A percentile compares a stretch with the other conserved stretches of the same genome.
Evolutionary conservation across 1,140 invertebrate genomes (phyloP).

Genomic region (Drosophila fuyamai): DNA sequence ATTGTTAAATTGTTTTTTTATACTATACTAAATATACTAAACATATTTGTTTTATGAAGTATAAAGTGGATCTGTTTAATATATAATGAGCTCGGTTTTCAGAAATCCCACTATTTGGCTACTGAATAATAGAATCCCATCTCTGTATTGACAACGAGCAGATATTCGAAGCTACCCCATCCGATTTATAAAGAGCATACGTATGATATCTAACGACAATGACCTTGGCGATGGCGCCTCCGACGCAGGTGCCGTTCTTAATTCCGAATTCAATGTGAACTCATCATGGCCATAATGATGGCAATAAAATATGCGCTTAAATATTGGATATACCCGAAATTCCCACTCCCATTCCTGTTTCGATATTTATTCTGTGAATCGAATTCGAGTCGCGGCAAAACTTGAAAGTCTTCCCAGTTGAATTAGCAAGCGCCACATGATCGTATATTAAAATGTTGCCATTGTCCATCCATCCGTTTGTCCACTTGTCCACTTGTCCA

Average conservation of each 20-base stretch:
- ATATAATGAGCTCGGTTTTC: too few species aligned
- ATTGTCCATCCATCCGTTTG: slow-evolving; percentile 19
- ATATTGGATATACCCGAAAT: slow-evolving; percentile 50
- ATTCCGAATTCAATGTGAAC: slow-evolving; percentile 50
- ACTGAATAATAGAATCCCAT: too few species aligned
- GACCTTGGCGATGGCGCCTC: slow-evolving; percentile 57
- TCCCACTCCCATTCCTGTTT: slow-evolving; percentile 41
- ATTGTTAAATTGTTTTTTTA: too few species aligned
- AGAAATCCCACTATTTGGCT: too few species aligned
- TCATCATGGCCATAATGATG: slow-evolving; percentile 46
- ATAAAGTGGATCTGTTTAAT: too few species aligned
- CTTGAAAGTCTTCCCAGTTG: slow-evolving; percentile 52
- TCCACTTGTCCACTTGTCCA: not conserved
- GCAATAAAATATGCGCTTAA: slow-evolving; percentile 60
- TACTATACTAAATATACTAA: too few species aligned
- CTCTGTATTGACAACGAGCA: too few species aligned
- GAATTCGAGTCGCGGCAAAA: slow-evolving; percentile 52
- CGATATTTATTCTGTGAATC: slow-evolving; percentile 22
- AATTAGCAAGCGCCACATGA: slow-evolving; percentile 78
- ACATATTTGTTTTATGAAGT: too few species aligned
- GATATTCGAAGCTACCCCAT: not conserved
- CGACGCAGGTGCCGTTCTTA: slow-evolving; percentile 59
- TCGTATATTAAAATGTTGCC: slow-evolving; percentile 61
- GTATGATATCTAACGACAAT: slow-evolving; percentile 10
- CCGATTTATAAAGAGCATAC: not conserved